These are phyloP conservation scores for Netelia melanura DNA, from an alignment of 2,888 invertebrate genomes.

Conservation along the genomic window DNA sequence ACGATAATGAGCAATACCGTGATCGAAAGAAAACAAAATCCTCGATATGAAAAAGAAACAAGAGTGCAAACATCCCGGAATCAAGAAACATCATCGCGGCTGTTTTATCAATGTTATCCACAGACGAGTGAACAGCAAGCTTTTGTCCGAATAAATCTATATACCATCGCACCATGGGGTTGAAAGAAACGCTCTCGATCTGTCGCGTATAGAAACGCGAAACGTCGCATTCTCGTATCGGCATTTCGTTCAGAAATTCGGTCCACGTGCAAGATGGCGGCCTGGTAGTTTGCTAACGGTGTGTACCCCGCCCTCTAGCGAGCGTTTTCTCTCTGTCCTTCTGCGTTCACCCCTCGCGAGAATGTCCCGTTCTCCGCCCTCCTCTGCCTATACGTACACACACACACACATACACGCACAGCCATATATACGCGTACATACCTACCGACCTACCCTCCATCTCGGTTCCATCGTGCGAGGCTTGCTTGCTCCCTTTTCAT, in stretches of 20 bases:
- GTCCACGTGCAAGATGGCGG: slow-evolving; percentile 84
- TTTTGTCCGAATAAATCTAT: neutral
- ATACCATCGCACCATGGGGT: slow-evolving; percentile 20
- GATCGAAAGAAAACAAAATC: neutral
- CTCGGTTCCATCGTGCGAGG: slow-evolving; percentile 20
- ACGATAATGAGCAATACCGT: neutral
- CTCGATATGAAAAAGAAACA: neutral
- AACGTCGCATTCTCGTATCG: slow-evolving; percentile 62
- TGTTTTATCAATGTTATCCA: neutral
- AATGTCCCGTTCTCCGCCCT: slow-evolving; percentile 53
- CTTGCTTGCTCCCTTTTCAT: slow-evolving; percentile 44
- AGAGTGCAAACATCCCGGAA: neutral
- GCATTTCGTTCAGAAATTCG: slow-evolving; percentile 80
- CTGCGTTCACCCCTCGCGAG: slow-evolving; percentile 57
- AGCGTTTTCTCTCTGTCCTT: slow-evolving; percentile 62
- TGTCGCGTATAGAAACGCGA: neutral
- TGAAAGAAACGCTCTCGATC: slow-evolving; percentile 19
- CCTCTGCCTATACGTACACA: slow-evolving; percentile 16
- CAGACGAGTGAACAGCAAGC: neutral
- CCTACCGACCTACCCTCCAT: slow-evolving; percentile 28
- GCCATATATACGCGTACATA: slow-evolving; percentile 24
- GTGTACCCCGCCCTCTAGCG: slow-evolving; percentile 78
- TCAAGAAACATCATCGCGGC: neutral
- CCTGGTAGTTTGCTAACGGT: slow-evolving; percentile 82
- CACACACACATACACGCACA: slow-evolving; percentile 22